A percentile compares a stretch with the other conserved stretches of the same genome.
Conservation (phyloP, 2,113 vertebrate species). For the Corythoichthys intestinalis region DNA sequence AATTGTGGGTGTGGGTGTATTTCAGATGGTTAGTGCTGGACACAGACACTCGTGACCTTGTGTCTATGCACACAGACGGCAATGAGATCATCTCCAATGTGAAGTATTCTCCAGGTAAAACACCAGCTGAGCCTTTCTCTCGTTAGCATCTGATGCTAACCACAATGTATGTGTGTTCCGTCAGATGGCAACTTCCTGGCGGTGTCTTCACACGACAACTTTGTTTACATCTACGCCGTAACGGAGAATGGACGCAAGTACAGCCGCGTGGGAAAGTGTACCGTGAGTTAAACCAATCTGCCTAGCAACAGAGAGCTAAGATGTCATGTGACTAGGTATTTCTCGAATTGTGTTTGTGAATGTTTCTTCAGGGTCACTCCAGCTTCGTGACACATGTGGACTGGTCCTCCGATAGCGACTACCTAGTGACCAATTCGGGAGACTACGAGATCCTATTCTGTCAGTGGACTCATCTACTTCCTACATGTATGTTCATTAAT, state of each 20-base stretch:
- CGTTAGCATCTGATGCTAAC: not conserved
- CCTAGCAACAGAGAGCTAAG: not conserved
- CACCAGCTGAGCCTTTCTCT: no score
- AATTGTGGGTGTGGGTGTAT: not conserved
- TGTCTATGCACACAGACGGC: constrained; percentile 84
- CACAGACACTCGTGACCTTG: constrained; percentile 81
- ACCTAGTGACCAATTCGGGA: constrained; percentile 87
- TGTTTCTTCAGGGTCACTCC: constrained; percentile 79
- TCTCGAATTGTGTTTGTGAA: no score
- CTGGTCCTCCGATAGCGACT: constrained; percentile 82
- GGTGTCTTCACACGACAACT: constrained; percentile 86
- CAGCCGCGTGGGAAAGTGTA: constrained; percentile 77
- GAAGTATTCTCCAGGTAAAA: constrained; percentile 84
- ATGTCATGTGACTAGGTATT: not conserved
- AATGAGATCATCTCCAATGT: constrained; percentile 84
- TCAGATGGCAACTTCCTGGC: constrained; percentile 78
- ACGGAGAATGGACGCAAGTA: constrained; percentile 78
- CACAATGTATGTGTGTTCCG: constrained; percentile 6
- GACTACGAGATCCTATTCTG: constrained; percentile 91
- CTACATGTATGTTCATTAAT: not conserved
- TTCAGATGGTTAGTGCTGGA: constrained; percentile 88
- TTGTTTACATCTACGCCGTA: constrained; percentile 86
- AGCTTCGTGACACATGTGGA: constrained; percentile 89
- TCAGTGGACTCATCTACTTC: constrained; percentile 48
- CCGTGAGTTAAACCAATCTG: constrained; percentile 54